Conservation (phyloP, 2,888 invertebrate species). For the Marronus borbonicus region DNA sequence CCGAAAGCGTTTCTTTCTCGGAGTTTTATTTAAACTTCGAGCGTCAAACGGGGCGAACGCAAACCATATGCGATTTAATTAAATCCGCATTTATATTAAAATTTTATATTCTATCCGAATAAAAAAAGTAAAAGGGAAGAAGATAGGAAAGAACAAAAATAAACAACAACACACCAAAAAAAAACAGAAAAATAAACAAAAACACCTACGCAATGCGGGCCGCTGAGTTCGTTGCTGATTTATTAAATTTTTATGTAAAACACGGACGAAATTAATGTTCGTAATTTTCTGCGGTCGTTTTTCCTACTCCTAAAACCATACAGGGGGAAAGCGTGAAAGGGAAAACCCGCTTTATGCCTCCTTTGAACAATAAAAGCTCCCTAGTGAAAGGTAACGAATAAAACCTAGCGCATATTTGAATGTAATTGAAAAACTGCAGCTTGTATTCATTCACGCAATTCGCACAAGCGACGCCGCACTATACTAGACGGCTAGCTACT, state of each 20-base stretch:
- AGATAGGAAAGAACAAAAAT: not conserved
- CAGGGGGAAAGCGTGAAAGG: too few species aligned
- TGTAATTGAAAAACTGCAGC: constrained; percentile 49
- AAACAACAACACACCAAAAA: not conserved
- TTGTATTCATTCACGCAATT: constrained; percentile 28
- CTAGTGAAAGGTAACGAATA: constrained; percentile 19
- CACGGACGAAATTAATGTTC: constrained; percentile 31
- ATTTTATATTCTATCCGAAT: constrained; percentile 23
- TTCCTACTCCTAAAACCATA: not conserved
- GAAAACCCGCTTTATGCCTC: not conserved
- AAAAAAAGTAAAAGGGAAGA: constrained; percentile 6
- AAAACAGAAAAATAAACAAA: constrained; percentile 10
- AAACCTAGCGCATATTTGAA: constrained; percentile 46
- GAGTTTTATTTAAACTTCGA: not conserved
- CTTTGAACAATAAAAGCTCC: constrained; percentile 4
- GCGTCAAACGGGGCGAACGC: not conserved
- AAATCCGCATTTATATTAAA: constrained; percentile 37
- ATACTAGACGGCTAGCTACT: not conserved
- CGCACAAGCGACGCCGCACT: not conserved
- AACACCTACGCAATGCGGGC: not conserved
- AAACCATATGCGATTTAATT: constrained; percentile 31
- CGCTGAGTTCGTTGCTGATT: constrained; percentile 32
- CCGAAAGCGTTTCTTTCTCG: not conserved
- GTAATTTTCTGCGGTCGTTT: constrained; percentile 33
- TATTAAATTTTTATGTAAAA: constrained; percentile 50